Base-by-base conservation (phyloP, 2,113 vertebrate species). In the Laticauda laticaudata region DNA sequence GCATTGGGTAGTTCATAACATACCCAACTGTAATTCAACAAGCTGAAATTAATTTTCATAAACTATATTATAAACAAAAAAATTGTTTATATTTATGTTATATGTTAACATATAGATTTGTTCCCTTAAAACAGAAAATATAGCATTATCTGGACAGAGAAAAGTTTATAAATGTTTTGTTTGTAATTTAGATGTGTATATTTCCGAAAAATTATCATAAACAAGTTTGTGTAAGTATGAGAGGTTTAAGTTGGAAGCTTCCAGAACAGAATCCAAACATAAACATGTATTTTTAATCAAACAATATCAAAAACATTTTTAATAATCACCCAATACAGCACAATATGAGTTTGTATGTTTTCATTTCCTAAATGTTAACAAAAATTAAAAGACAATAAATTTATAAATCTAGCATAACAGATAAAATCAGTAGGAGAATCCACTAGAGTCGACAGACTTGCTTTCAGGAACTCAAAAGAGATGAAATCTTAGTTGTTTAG, bases 31-130 rank as follows among this genome's bases (percentile, higher is more conserved):
- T 5, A 91, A 90, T 90, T 90, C 0, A 92, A 29, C 54, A 92
- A 95, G 48, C 59, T 94, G 93, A 94, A 94, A 90, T 86, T 14
- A 53, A 64, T 59, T 91, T 55, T 87, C 91, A 93, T 87, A 88
- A 93, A 90, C 96, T 93, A 93, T 59, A 85, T 88, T 94, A 94
- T 75, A 75, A 75, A 34, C 64, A 75, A 34, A 34, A 39, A 75
- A 75, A 75, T 34, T 18, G 34, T 39, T 39, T 39, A 39, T 39
- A 39, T 39, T 39, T 14, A 34, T 75, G n/a, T 34, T 12, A 75
- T 69, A 69, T 75, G n/a, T 75, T n/a, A 75, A 75, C 29, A 34
- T 14, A 75, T 15, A 39, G n/a, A 75, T 34, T 75, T 75, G 69
- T 75, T 75, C 69, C 2, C n/a, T 75, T 75, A 75, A 39, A 6